These are phyloP conservation scores for Alviniconcha marisindica DNA, from an alignment of 1,140 invertebrate species.

Conservation along the genomic window DNA sequence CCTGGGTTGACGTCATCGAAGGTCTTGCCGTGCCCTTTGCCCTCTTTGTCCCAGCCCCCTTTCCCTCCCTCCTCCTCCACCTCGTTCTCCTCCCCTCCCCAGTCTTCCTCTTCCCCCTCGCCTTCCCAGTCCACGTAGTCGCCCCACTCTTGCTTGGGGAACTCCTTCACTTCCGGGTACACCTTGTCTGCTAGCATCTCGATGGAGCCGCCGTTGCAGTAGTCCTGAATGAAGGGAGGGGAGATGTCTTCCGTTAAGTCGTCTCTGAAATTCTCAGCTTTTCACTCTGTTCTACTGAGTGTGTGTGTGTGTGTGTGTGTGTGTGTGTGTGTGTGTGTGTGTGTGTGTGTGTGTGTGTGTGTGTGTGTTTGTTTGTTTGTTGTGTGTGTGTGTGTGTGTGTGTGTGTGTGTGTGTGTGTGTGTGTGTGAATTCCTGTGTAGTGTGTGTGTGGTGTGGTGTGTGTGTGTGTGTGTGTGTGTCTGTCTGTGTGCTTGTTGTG, in stretches of 20 bases:
- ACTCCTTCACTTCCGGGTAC: not conserved
- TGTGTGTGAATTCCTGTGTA: too few relatives aligned
- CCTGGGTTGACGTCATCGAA: conserved; percentile 36
- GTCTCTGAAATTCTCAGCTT: too few relatives aligned
- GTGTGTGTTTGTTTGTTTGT: too few relatives aligned
- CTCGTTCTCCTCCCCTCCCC: not conserved
- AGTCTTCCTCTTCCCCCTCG: not conserved
- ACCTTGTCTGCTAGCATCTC: conserved; percentile 7
- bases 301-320: conserved; percentile 6
- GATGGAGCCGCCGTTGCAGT: conserved; percentile 46
- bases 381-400: too few relatives aligned
- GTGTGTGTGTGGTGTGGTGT: too few relatives aligned
- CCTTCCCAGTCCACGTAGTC: not conserved
- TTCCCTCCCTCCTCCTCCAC: not conserved
- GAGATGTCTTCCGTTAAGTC: too few relatives aligned
- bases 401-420: too few relatives aligned
- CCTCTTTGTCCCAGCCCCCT: not conserved
- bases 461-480: too few relatives aligned
- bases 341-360: not conserved
- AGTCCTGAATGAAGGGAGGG: conserved; percentile 24
- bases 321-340: not conserved
- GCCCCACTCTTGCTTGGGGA: not conserved
- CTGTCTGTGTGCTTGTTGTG: too few relatives aligned
- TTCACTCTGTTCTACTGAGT: too few relatives aligned
- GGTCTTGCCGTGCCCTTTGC: not conserved